Conservation (phyloP, 1,140 invertebrate genomes). For the Dolichoris vasculosae region DNA sequence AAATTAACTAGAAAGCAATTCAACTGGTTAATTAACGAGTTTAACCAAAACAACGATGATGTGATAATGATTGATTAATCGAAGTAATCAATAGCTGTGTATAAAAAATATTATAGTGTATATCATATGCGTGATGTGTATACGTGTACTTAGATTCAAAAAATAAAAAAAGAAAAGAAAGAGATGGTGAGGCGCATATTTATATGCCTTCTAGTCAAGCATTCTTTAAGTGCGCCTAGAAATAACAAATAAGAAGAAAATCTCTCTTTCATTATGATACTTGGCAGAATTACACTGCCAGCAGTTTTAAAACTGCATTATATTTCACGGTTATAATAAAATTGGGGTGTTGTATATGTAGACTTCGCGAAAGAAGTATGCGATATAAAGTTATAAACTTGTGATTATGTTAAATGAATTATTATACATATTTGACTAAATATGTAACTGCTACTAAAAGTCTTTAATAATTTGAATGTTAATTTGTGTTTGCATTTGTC, state of each 20-base stretch:
- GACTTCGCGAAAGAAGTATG: slow-evolving; percentile 1
- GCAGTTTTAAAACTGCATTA: slow-evolving; percentile 22
- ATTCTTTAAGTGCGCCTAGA: slow-evolving; percentile 34
- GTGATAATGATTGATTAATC: slow-evolving; percentile 47
- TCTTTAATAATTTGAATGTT: slow-evolving; percentile 30
- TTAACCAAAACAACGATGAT: slow-evolving; percentile 49
- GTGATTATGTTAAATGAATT: not conserved
- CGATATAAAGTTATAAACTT: slow-evolving; percentile 1
- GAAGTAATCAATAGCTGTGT: slow-evolving; percentile 22
- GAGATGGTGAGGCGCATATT: slow-evolving; percentile 2
- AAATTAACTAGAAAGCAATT: slow-evolving; percentile 20
- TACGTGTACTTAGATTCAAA: slow-evolving; percentile 29
- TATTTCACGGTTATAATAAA: not conserved
- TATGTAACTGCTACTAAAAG: not conserved
- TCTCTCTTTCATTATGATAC: not conserved
- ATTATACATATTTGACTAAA: not conserved
- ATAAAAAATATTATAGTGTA: slow-evolving; percentile 28
- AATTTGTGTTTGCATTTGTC: not conserved
- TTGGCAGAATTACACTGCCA: slow-evolving; percentile 47
- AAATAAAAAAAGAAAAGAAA: not conserved
- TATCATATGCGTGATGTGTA: not conserved
- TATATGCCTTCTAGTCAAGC: slow-evolving; percentile 43
- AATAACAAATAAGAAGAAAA: slow-evolving; percentile 22
- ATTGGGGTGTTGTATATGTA: slow-evolving; percentile 22
- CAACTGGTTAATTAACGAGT: slow-evolving; percentile 11